Base-by-base conservation (phyloP, 2,113 vertebrate genomes). In the Epinephelus moara region DNA sequence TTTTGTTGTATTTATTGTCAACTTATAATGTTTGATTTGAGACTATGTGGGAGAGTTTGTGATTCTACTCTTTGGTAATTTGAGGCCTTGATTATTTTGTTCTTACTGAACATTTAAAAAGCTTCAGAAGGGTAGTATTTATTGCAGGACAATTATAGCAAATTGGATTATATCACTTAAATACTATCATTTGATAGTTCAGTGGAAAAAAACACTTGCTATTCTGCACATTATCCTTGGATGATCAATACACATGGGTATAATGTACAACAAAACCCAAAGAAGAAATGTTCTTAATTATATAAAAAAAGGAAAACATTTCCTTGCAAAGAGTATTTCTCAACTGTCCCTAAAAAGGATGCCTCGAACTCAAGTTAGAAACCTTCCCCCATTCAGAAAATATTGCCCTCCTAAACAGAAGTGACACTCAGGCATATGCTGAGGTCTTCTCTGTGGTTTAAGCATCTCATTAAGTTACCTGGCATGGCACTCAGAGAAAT, bases 401-500 rank as follows among this genome's bases (percentile, higher is more conserved):
- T 77, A 93, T 86, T 80, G 73, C 83, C 69, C 90, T 59, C 66
- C 66, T 90, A 91, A 95, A 75, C 76, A 76, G 33, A 84, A 86
- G 62, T 87, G 93, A 90, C 86, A 90, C 59, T 18, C 12, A 6
- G 60, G 37, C 82, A 85, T 88, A 72, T 83, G 79, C 55, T 19
- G n/a, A 52, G 68, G 77, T 85, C 82, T 72, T 52, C 70, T 82
- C 66, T 62, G 69, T 57, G 45, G 45, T 52, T 49, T 64, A 50
- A 82, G 84, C 79, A 77, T 86, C 64, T 93, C 73, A 94, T 94
- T 89, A 83, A 75, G 80, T 75, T 71, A 88, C 75, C 89, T 90
- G 80, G 78, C 78, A 78, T 61, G 64, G 40, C 79, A 59, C 63
- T 71, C 64, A 37, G 57, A 78, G 70, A 71, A 90, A 83, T 85